Evolutionary conservation across 2,888 invertebrate genomes (phyloP).

Genomic region (Sarcophaga rosellei): DNA sequence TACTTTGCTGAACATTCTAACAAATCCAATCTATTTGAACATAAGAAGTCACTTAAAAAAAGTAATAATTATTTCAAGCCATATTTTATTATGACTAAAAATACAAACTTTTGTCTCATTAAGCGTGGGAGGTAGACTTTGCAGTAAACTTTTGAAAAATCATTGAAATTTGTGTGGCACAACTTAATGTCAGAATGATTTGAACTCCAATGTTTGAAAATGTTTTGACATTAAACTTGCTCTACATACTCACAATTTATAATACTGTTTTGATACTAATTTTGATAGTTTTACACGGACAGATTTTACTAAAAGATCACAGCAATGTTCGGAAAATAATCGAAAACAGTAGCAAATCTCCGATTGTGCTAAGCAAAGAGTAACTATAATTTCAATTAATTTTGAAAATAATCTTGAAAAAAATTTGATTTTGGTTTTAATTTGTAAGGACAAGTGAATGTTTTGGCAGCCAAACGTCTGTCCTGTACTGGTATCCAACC

Average conservation of each 20-base stretch:
- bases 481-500: neutral
- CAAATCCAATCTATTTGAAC: neutral
- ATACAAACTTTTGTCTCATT: neutral
- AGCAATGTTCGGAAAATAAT: neutral
- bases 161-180: constrained; percentile 36
- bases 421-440: constrained; percentile 1
- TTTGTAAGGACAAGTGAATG: constrained; percentile 24
- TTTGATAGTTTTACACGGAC: neutral
- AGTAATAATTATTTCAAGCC: neutral
- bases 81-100: constrained; percentile 2
- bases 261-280: neutral
- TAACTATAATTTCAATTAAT: constrained; percentile 35
- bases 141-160: neutral
- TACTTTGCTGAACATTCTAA: neutral
- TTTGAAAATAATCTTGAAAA: constrained; percentile 23
- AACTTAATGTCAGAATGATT: constrained; percentile 43
- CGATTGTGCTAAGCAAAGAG: neutral
- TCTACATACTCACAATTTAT: constrained; percentile 18
- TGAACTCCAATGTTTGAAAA: constrained; percentile 8
- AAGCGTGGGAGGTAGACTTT: neutral
- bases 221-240: constrained; percentile 65
- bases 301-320: neutral
- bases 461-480: constrained; percentile 34
- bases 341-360: neutral
- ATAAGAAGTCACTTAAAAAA: too few relatives aligned